Percentiles rank a stretch among this genome's conserved stretches.
Evolutionary conservation across 1,140 invertebrate genomes (phyloP).

Genomic region (Matsumurasca onukii): DNA sequence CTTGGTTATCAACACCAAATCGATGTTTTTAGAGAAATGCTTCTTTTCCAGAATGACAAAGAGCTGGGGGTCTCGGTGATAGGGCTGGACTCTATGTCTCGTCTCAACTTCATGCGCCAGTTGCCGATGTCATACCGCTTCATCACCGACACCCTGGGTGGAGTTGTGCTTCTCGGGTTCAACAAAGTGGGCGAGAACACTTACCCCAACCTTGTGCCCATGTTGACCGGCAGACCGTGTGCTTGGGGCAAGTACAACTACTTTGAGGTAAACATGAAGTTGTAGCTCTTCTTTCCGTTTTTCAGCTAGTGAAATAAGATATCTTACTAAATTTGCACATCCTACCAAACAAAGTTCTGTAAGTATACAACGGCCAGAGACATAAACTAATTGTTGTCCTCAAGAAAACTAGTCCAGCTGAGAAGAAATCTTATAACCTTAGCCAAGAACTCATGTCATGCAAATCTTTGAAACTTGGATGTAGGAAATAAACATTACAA

Average conservation of each 20-base stretch:
- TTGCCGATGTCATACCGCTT: slow-evolving; percentile 52
- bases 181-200: slow-evolving; percentile 51
- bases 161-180: slow-evolving; percentile 48
- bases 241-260: neutral
- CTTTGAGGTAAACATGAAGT: neutral
- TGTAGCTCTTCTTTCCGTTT: no score
- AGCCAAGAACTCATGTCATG: no score
- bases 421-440: no score
- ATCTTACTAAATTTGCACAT: neutral
- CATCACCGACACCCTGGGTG: slow-evolving; percentile 46
- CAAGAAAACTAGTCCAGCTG: no score
- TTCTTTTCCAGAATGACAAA: slow-evolving; percentile 32
- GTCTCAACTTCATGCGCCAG: slow-evolving; percentile 57
- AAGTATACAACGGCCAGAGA: no score
- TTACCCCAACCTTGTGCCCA: slow-evolving; percentile 48
- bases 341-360: neutral
- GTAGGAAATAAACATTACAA: no score
- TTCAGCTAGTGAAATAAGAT: no score
- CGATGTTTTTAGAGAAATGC: neutral
- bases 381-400: no score
- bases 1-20: neutral
- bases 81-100: slow-evolving; percentile 58
- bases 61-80: slow-evolving; percentile 42
- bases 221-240: slow-evolving; percentile 43
- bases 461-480: no score